phyloP scores from a whole-genome alignment of 2,797 vertebrate species.

The Pagetopsis macropterus region DNA sequence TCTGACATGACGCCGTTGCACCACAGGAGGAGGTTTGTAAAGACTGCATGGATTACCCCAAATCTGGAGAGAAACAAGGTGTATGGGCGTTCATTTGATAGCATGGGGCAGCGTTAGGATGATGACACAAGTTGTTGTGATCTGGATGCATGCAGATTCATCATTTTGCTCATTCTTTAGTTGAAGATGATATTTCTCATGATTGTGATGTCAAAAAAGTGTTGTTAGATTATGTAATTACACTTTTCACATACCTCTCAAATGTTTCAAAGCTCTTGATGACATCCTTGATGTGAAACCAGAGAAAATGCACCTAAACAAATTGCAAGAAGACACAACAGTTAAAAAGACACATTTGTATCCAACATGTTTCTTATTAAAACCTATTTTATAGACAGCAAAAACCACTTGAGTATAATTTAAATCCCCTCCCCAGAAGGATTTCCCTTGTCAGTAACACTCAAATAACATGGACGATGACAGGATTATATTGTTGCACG shows the following conservation, averaged over 20 bases:
- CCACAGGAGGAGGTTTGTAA: conserved; percentile 97
- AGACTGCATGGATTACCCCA: conserved; percentile 96
- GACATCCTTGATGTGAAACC: conserved; percentile 97
- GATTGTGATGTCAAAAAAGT: not conserved
- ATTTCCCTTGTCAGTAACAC: conserved; percentile 44
- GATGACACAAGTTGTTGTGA: not conserved
- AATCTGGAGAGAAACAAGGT: conserved; percentile 84
- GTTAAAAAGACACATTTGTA: not conserved
- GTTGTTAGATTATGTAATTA: not conserved
- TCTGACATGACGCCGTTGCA: conserved; percentile 93
- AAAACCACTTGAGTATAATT: conserved; percentile 1
- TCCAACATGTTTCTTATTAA: not conserved
- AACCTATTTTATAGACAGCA: not conserved
- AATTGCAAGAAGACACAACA: conserved; percentile 17
- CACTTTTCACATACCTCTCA: conserved; percentile 89
- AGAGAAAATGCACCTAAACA: conserved; percentile 94
- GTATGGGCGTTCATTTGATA: not conserved
- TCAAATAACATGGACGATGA: conserved; percentile 66
- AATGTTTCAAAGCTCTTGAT: conserved; percentile 96
- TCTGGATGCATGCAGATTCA: not conserved
- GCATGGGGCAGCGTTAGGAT: not conserved
- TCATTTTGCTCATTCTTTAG: not conserved
- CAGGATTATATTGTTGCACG: conserved; percentile 70
- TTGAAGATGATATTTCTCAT: not conserved
- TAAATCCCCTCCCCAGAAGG: conserved; percentile 32